A percentile compares a stretch with the other conserved stretches of the same genome.
These are phyloP conservation scores for Malurus leucopterus DNA, from an alignment of 2,797 vertebrate genomes.

Conservation along the genomic window DNA sequence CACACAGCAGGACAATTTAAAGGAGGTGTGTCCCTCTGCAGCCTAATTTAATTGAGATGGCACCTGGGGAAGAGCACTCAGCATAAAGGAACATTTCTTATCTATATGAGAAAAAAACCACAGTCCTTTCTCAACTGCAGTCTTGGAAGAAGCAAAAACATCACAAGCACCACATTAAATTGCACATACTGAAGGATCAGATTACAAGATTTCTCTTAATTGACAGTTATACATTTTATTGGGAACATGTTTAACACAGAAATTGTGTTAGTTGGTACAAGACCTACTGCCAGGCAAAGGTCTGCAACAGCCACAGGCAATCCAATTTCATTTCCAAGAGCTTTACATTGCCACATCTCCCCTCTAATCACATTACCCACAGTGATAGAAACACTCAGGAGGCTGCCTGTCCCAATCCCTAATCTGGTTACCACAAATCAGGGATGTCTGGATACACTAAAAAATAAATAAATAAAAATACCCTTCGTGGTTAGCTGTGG, in stretches of 20 bases:
- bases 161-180: neutral
- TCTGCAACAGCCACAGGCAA: constrained; percentile 57
- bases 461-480: neutral
- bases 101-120: neutral
- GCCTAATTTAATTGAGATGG: neutral
- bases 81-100: neutral
- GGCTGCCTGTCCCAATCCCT: constrained; percentile 12
- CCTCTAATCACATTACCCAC: constrained; percentile 16
- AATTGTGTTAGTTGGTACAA: constrained; percentile 42
- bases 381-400: constrained; percentile 1
- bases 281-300: constrained; percentile 53
- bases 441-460: neutral
- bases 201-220: constrained; percentile 41
- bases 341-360: neutral
- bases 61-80: neutral
- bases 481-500: neutral
- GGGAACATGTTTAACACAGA: constrained; percentile 24
- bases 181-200: neutral
- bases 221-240: constrained; percentile 46
- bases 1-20: neutral
- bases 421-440: constrained; percentile 47
- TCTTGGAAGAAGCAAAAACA: neutral
- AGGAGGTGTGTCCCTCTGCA: neutral
- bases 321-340: neutral
- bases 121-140: neutral